A percentile compares a stretch with the other conserved stretches of the same genome.
phyloP scores from a whole-genome alignment of 2,888 invertebrate genomes.

The Synanthedon andrenaeformis region DNA sequence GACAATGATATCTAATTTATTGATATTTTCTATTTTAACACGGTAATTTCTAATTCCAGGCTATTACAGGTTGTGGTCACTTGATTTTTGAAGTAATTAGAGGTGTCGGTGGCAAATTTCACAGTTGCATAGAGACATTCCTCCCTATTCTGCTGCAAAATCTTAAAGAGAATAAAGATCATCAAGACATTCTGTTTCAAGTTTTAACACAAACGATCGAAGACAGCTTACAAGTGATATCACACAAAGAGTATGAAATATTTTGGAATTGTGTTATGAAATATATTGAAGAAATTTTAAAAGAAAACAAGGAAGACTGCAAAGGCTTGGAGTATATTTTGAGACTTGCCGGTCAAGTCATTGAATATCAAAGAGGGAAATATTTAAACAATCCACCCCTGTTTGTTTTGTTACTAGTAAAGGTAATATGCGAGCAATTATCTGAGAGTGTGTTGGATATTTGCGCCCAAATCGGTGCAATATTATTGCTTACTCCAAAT shows the following conservation, averaged over 20 bases:
- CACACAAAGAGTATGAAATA: slow-evolving; percentile 72
- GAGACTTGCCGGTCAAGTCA: slow-evolving; percentile 70
- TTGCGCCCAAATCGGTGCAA: slow-evolving; percentile 67
- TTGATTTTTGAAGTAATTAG: slow-evolving; percentile 89
- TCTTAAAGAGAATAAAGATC: slow-evolving; percentile 59
- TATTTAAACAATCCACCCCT: slow-evolving; percentile 71
- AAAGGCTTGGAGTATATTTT: slow-evolving; percentile 59
- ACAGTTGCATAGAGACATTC: slow-evolving; percentile 82
- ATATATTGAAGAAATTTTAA: slow-evolving; percentile 41
- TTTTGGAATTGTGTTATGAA: slow-evolving; percentile 73
- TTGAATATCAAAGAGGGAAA: slow-evolving; percentile 74
- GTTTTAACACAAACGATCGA: slow-evolving; percentile 75
- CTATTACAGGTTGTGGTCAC: slow-evolving; percentile 83
- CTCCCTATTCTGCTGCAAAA: slow-evolving; percentile 76
- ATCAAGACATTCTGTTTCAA: slow-evolving; percentile 70
- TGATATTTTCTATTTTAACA: too few species aligned
- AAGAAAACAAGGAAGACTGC: slow-evolving; percentile 37
- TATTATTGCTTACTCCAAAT: slow-evolving; percentile 71
- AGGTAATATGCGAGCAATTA: slow-evolving; percentile 57
- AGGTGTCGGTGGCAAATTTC: slow-evolving; percentile 86
- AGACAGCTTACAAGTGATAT: slow-evolving; percentile 73
- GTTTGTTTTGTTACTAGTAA: slow-evolving; percentile 70
- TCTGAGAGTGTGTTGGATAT: slow-evolving; percentile 59
- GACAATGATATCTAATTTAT: too few species aligned
- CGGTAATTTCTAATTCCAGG: slow-evolving; percentile 58